Conservation (phyloP, 2,888 invertebrate species). For the Ophion obscuratus region DNA sequence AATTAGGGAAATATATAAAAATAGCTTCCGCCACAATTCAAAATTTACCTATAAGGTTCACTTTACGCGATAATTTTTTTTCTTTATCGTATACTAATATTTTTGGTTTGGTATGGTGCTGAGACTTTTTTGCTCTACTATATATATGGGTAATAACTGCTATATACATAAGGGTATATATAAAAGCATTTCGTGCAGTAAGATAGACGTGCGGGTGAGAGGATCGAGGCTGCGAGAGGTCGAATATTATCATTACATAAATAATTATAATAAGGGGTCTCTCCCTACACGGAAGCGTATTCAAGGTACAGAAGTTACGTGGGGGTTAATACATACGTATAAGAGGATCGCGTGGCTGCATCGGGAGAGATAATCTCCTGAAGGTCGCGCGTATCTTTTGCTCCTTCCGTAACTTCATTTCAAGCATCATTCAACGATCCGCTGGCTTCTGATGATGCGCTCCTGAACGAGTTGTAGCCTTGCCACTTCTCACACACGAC, state of each 20-base stretch:
- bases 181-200: conserved; percentile 40
- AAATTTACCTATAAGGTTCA: too few relatives aligned
- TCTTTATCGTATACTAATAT: too few relatives aligned
- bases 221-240: conserved; percentile 64
- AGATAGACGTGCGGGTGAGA: conserved; percentile 42
- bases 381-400: conserved; percentile 78
- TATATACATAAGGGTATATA: background rate
- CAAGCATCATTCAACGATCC: conserved; percentile 21
- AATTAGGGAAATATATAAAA: too few relatives aligned
- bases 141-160: too few relatives aligned
- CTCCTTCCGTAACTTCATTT: conserved; percentile 64
- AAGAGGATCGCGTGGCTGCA: conserved; percentile 63
- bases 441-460: conserved; percentile 34
- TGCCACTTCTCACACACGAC: conserved; percentile 33
- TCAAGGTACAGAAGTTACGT: conserved; percentile 60
- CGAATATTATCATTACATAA: conserved; percentile 72
- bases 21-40: too few relatives aligned
- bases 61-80: too few relatives aligned
- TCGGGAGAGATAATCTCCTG: conserved; percentile 77
- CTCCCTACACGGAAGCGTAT: conserved; percentile 77
- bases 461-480: conserved; percentile 50
- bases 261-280: conserved; percentile 71
- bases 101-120: too few relatives aligned
- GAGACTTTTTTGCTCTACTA: too few relatives aligned
- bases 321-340: conserved; percentile 24